Conservation (phyloP, 2,113 vertebrate species). For the Prietella phreatophila region DNA sequence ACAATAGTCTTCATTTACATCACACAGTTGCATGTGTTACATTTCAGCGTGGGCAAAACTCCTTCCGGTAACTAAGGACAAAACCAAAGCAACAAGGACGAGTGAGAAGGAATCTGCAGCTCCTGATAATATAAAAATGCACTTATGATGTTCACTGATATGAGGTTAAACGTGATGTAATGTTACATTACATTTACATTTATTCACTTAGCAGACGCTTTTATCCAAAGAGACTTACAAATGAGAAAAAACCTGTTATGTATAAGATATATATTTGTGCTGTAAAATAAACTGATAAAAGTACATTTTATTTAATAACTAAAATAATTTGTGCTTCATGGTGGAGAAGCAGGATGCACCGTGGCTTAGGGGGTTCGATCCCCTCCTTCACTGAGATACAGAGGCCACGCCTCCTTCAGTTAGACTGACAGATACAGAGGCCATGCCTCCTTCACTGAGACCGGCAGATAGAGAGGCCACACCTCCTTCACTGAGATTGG, state of each 20-base stretch:
- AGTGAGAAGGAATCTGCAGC: neutral
- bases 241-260: neutral
- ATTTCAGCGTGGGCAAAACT: neutral
- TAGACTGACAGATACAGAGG: neutral
- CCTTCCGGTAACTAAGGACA: neutral
- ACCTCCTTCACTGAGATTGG: neutral
- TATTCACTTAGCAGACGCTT: too few species aligned
- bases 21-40: neutral
- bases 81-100: neutral
- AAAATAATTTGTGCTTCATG: too few species aligned
- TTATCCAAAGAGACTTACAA: too few species aligned
- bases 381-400: neutral
- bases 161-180: too few species aligned
- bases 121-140: neutral
- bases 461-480: neutral
- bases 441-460: neutral
- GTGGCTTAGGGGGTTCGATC: too few species aligned
- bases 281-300: neutral
- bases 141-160: neutral
- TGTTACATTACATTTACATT: too few species aligned
- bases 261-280: neutral
- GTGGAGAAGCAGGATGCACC: neutral
- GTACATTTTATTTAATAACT: neutral
- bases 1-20: neutral
- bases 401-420: neutral